phyloP scores from a whole-genome alignment of 1,140 invertebrate species.

The Calosoma granatense region DNA sequence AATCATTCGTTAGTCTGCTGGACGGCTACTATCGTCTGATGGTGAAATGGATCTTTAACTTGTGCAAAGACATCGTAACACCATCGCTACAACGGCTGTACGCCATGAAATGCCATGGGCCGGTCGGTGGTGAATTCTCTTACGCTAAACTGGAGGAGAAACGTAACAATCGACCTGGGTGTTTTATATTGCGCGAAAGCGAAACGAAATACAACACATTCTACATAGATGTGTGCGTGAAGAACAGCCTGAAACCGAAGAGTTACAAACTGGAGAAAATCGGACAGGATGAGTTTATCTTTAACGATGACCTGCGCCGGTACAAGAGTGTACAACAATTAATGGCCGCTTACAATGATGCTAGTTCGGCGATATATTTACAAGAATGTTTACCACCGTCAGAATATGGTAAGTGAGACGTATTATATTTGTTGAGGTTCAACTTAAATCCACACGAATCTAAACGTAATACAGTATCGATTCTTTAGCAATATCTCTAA shows the following conservation, averaged over 20 bases:
- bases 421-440: slow-evolving; percentile 10
- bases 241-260: slow-evolving; percentile 54
- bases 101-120: slow-evolving; percentile 74
- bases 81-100: slow-evolving; percentile 65
- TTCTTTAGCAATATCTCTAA: too few relatives aligned
- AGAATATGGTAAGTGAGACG: slow-evolving; percentile 62
- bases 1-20: slow-evolving; percentile 72
- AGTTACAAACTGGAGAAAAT: slow-evolving; percentile 55
- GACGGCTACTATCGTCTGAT: slow-evolving; percentile 83
- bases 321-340: slow-evolving; percentile 54
- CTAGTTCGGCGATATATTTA: slow-evolving; percentile 45
- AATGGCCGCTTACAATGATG: slow-evolving; percentile 47
- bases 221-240: slow-evolving; percentile 69
- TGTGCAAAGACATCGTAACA: slow-evolving; percentile 67
- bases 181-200: slow-evolving; percentile 72
- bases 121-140: slow-evolving; percentile 74
- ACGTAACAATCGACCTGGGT: slow-evolving; percentile 58
- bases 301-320: slow-evolving; percentile 37
- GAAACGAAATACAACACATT: slow-evolving; percentile 65
- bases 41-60: slow-evolving; percentile 81
- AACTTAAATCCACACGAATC: too few relatives aligned
- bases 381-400: slow-evolving; percentile 71
- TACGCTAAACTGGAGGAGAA: slow-evolving; percentile 73
- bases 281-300: slow-evolving; percentile 36
- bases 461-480: too few relatives aligned